These are phyloP conservation scores for Brenthis ino DNA, from an alignment of 2,888 invertebrate species.

Conservation along the genomic window DNA sequence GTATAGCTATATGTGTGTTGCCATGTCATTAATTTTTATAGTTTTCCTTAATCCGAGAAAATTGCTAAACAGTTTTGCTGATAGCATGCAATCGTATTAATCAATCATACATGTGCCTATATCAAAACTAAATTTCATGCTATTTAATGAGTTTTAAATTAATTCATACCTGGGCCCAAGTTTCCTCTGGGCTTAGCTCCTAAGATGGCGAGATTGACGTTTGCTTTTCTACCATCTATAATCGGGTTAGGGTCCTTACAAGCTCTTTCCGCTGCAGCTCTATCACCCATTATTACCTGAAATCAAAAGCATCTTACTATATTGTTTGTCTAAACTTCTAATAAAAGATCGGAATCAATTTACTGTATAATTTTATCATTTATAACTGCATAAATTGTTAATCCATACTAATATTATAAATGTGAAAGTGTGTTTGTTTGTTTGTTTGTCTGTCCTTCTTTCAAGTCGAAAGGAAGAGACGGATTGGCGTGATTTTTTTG, in stretches of 20 bases:
- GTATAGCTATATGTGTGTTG: conserved; percentile 9
- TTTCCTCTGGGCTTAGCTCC: conserved; percentile 98
- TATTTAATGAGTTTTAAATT: background rate
- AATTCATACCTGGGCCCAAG: conserved; percentile 85
- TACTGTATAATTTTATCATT: background rate
- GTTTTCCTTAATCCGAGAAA: conserved; percentile 12
- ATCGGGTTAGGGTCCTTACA: conserved; percentile 99
- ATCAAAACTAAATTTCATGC: background rate
- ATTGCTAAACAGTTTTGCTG: conserved; percentile 3
- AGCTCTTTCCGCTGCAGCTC: conserved; percentile 96
- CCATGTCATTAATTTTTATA: conserved; percentile 3
- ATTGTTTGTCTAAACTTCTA: background rate
- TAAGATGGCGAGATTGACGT: conserved; percentile 98
- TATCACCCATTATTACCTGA: conserved; percentile 99
- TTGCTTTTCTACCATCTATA: conserved; percentile 98
- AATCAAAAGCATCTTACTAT: conserved; percentile 49
- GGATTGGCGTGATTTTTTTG: too few species aligned
- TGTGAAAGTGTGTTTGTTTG: too few species aligned
- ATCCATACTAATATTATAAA: background rate
- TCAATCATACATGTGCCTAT: background rate
- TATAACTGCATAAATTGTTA: background rate
- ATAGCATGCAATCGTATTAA: background rate
- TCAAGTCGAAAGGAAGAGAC: too few species aligned
- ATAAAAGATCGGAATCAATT: background rate
- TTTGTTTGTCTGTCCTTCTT: too few species aligned